Evolutionary conservation across 2,888 invertebrate genomes (phyloP), one percentile per base, ranked within the genome.

Genomic region (Agonopterix alstromeriana): DNA sequence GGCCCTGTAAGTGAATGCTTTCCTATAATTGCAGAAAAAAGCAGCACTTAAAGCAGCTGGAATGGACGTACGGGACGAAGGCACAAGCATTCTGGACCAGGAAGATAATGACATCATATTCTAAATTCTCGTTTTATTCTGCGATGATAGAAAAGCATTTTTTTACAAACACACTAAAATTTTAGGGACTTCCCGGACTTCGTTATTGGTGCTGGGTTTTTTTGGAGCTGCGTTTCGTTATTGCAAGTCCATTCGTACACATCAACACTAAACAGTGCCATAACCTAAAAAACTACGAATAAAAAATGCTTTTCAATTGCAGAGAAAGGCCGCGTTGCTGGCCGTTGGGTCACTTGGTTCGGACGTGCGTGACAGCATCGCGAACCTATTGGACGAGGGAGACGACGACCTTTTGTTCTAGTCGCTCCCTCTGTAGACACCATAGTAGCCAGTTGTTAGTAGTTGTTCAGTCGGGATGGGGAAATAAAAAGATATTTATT

Each of bases 361-460:
- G 43, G 83, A 86, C 46, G 51, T 67, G 12, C 64, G 86, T 43
- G 83, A 90, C 60, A 82, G 88, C 51, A 77, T 90, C 27, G 91
- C 91, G 36, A 97, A 94, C 73, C 91, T 97, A 65, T 86, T 97
- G 43, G 95, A 96, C 55, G 96, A 97, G 60, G 95, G 94, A 42
- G 97, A 98, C 69, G 97, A 97, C 72, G 97, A 98, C 84, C 86
- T 98, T 52, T 89, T 98, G 50, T 98, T 98, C 89, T 96, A 95
- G 91, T n/a, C n/a, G 36, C 35, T 9, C 50, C 35, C 35, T 43
- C 14, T 35, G 42, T 51, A 46, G 48, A 44, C 14, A 5, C 36
- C 35, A 10, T 43, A 42, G 10, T 42, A 42, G 46, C 48, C 50
- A 53, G 44, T 52, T 48, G 50, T 47, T 50, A 43, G 49, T 47